Conservation (phyloP, 2,113 vertebrate genomes). For the Procapra przewalskii region DNA sequence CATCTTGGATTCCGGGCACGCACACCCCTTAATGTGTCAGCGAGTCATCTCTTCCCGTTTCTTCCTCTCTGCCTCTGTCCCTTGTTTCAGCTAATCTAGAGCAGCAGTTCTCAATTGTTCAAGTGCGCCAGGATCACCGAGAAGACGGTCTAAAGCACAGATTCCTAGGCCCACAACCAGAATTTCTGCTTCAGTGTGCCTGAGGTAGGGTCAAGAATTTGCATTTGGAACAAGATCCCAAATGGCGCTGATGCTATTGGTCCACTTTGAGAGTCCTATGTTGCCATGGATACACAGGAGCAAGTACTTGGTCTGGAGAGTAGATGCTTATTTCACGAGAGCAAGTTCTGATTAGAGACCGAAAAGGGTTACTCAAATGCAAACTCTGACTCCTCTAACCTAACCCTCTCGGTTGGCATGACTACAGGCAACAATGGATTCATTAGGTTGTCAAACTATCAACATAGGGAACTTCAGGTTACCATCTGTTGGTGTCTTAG, state of each 20-base stretch:
- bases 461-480: background rate
- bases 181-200: background rate
- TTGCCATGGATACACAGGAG: background rate
- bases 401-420: background rate
- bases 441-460: background rate
- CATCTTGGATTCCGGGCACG: background rate
- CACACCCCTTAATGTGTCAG: background rate
- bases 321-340: background rate
- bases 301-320: background rate
- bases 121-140: background rate
- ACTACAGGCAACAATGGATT: background rate
- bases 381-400: background rate
- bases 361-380: background rate
- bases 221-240: background rate
- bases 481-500: background rate
- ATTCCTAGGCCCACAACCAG: background rate
- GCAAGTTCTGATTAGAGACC: background rate
- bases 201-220: background rate
- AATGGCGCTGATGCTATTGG: background rate
- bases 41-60: background rate
- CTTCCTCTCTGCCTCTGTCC: background rate
- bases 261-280: background rate
- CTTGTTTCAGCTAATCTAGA: conserved; percentile 19
- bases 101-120: background rate
- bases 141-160: conserved; percentile 20